Evolutionary conservation across 2,797 vertebrate genomes (phyloP), one percentile per base, ranked within the genome.

Genomic region (Triplophysa bombifrons): DNA sequence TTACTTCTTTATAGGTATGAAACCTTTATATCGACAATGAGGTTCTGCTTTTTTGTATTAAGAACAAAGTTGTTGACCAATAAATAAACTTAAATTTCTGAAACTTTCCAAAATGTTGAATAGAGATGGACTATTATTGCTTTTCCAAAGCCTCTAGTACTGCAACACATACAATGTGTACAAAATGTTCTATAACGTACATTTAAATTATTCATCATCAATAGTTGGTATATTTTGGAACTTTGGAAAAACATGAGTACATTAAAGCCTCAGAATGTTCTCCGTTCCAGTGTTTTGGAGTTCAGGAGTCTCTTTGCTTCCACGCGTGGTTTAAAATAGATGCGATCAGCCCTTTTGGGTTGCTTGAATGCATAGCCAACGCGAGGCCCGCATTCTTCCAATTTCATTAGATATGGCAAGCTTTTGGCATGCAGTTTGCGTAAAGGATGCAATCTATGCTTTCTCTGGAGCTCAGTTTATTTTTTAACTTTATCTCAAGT

Each of bases 341-440:
- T 7, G 38, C 72, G 74, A 87, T 87, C 78, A 86, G 85, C 85
- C 74, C 70, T 66, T 81, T 51, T 82, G 58, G 64, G 65, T 74
- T 46, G 65, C 69, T 71, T 8, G 14, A 75, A 85, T 84, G 60
- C 80, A 72, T 81, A 30, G 30, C 58, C 58, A 27, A 13, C 14
- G 72, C 89, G 87, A 34, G 81, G 81, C 77, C 61, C 75, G 34
- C 89, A 64, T 86, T 90, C 88, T 75, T 70, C 0, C 82, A 84
- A 87, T 89, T 90, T 88, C 82, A 84, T 25, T 38, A 65, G 76
- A 90, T 87, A 88, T 86, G 87, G 84, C 78, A 87, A 81, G 65
- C 80, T 51, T 61, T 53, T 48, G 66, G 2, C 6, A 30, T 19
- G 64, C 16, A 2, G 48, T 20, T 30, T 68, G 51, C 50, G 22